phyloP scores from a whole-genome alignment of 1,140 invertebrate species.

The Drosophila sucinea region DNA sequence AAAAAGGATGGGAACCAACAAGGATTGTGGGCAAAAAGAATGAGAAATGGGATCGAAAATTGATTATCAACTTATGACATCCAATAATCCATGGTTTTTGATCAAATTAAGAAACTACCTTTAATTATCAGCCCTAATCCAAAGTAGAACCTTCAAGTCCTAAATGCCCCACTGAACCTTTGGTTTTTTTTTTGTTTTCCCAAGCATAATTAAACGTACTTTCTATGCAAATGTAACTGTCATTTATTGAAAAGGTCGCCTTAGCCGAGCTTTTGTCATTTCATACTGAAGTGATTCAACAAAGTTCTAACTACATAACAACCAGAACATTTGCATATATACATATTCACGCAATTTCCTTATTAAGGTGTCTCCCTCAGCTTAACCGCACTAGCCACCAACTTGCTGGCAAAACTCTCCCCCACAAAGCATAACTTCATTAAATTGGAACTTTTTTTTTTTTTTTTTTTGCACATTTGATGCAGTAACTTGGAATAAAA shows the following conservation, averaged over 20 bases:
- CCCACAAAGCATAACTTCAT: slow-evolving; percentile 15
- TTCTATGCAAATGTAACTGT: slow-evolving; percentile 20
- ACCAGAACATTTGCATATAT: background rate
- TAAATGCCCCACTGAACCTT: background rate
- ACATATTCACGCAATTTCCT: slow-evolving; percentile 42
- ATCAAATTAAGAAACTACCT: slow-evolving; percentile 13
- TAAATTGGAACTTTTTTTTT: slow-evolving; percentile 44
- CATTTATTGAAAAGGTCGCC: slow-evolving; percentile 12
- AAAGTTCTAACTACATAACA: background rate
- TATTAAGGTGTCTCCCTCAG: slow-evolving; percentile 29
- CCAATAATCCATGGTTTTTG: background rate
- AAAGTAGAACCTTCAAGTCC: background rate
- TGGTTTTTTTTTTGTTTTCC: background rate
- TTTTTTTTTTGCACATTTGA: slow-evolving; percentile 30
- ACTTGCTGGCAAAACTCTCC: slow-evolving; percentile 19
- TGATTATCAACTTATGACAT: no score
- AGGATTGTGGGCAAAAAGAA: no score
- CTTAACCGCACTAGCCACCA: slow-evolving; percentile 5
- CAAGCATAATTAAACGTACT: slow-evolving; percentile 21
- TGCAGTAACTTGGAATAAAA: slow-evolving; percentile 56
- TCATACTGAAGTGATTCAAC: slow-evolving; percentile 23
- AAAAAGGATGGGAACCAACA: slow-evolving; percentile 24
- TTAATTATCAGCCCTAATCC: background rate
- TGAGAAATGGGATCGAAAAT: no score
- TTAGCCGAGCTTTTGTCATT: slow-evolving; percentile 10